Conservation (phyloP, 2,888 invertebrate genomes). For the Stenurella melanura region DNA sequence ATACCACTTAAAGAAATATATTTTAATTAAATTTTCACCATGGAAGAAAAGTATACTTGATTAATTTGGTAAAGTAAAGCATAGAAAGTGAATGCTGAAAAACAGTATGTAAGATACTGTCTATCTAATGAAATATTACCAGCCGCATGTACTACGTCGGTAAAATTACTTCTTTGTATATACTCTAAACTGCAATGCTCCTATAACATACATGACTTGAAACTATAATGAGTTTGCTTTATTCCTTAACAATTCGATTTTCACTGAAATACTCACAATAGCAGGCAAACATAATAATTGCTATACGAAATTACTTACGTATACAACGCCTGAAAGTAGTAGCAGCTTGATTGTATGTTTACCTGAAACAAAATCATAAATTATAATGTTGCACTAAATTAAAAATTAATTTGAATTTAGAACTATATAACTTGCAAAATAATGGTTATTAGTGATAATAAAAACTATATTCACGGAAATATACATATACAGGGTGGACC, state of each 20-base stretch:
- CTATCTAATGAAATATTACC: not conserved
- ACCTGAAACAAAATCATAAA: slow-evolving; percentile 22
- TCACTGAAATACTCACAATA: not conserved
- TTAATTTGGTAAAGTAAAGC: not conserved
- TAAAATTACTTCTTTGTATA: not conserved
- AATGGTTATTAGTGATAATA: no score
- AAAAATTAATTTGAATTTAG: not conserved
- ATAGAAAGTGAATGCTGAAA: not conserved
- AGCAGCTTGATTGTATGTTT: slow-evolving; percentile 2
- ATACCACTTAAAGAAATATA: no score
- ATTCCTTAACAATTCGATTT: not conserved
- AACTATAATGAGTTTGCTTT: no score
- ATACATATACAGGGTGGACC: no score
- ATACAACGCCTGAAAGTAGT: not conserved
- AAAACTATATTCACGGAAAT: no score
- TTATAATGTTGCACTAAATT: not conserved
- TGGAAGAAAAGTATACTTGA: not conserved
- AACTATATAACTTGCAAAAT: no score
- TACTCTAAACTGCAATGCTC: no score
- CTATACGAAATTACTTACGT: slow-evolving; percentile 1
- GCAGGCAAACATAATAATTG: slow-evolving; percentile 16
- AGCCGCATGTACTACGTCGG: not conserved
- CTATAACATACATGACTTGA: no score
- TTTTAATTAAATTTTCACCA: not conserved
- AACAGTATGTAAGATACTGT: not conserved